Evolutionary conservation across 1,140 invertebrate species (phyloP), one percentile per base, ranked within the genome.

Genomic region (Pogonus chalceus): DNA sequence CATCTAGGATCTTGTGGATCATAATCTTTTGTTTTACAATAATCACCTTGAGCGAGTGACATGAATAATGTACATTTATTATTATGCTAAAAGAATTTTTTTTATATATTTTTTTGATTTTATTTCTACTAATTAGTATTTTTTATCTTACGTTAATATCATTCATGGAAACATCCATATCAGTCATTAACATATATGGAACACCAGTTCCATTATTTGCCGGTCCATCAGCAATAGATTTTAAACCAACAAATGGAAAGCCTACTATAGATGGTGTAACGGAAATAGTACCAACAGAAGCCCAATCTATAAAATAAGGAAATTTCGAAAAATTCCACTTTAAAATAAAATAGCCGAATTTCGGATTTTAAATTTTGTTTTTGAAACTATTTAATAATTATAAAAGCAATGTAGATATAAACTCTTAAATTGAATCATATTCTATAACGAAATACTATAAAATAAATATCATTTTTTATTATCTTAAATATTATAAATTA

Each of bases 1-100:
- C 88, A 91, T 12, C 84, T 75, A 1, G 88, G 87, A 70, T 90
- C 87, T 75, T 90, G 85, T 0, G 87, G 83, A 68, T 90, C 87
- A 54, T 76, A 81, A 47, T 76, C 65, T 48, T 81, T 69, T 1
- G 69, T 67, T 46, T 73, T 68, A 60, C 87, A 90, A 58, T 81
- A 87, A 49, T 77, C 61, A 0, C 76, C 78, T 70, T 89, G 76
- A 53, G 86, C 84, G 20, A 88, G 70, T 1, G 77, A 77, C 58
- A 87, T 80, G 55, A 85, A 67, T 14, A 88, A 68, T 0, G 85
- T 83, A 2, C 80, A 76, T 39, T 79, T 77, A 59, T 74, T 78
- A 59, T 87, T 79, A 70, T 70, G 75, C 79, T 83, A 60, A 43
- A 68, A 69, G n/a, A n/a, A n/a, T n/a, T n/a, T n/a, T 23, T 22